Evolutionary conservation across 2,113 vertebrate species (phyloP).

Genomic region (Numida meleagris): DNA sequence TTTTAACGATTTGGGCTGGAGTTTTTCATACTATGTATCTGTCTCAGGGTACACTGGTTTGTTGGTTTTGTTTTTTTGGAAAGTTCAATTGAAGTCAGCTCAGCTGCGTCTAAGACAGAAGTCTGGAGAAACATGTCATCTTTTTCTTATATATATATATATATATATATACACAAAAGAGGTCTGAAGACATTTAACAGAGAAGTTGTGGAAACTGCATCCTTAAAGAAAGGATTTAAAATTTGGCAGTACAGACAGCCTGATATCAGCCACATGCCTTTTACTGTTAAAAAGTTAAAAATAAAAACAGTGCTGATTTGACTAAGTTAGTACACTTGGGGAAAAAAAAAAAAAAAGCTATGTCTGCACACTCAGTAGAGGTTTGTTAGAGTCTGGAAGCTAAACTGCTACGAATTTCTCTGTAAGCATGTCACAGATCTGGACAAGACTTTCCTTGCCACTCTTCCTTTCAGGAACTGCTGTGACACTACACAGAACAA

Average conservation of each 20-base stretch:
- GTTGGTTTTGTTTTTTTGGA: not conserved
- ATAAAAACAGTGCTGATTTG: slow-evolving; percentile 5
- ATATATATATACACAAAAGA: not conserved
- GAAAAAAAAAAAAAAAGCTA: not conserved
- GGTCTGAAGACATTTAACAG: slow-evolving; percentile 11
- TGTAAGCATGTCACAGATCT: not conserved
- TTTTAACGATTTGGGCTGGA: slow-evolving; percentile 21
- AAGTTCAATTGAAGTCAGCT: slow-evolving; percentile 7
- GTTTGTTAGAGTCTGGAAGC: not conserved
- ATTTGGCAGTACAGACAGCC: not conserved
- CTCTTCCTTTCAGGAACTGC: not conserved
- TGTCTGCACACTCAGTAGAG: not conserved
- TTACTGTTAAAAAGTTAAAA: not conserved
- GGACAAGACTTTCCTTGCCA: not conserved
- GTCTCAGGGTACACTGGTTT: not conserved
- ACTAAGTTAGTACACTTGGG: not conserved
- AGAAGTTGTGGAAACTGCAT: not conserved
- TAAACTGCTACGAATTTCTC: not conserved
- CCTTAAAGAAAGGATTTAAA: not conserved
- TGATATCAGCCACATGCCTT: slow-evolving; percentile 16
- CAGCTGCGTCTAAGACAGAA: not conserved
- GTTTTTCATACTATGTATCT: not conserved
- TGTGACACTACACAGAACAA: not conserved
- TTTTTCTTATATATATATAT: not conserved
- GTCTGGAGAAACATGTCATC: slow-evolving; percentile 23